phyloP scores from a whole-genome alignment of 2,797 vertebrate genomes.

The Selene dorsalis region DNA sequence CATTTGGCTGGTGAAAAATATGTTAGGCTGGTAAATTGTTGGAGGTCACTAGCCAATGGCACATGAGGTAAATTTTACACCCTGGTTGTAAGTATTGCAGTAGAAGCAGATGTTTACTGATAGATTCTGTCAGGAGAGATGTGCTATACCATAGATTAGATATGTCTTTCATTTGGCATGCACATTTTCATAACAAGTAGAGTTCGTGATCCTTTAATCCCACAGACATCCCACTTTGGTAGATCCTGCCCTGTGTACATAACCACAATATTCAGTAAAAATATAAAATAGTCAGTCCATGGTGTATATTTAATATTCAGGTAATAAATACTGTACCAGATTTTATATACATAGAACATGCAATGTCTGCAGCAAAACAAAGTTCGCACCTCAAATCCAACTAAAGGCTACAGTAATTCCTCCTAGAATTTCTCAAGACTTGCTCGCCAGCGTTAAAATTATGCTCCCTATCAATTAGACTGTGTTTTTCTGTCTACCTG shows the following conservation, averaged over 20 bases:
- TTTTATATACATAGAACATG: no score
- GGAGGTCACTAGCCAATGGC: no score
- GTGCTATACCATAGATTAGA: conserved; percentile 30
- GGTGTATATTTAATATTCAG: conserved; percentile 7
- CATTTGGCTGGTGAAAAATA: no score
- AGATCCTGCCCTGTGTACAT: not conserved
- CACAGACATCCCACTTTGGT: not conserved
- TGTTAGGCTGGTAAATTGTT: no score
- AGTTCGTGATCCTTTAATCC: no score
- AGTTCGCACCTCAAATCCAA: not conserved
- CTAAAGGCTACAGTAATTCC: not conserved
- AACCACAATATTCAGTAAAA: not conserved
- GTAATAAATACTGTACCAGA: not conserved
- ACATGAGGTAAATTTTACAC: no score
- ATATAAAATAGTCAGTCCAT: not conserved
- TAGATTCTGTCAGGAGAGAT: conserved; percentile 55
- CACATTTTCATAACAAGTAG: conserved; percentile 29
- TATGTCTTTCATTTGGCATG: conserved; percentile 32
- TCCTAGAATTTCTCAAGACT: not conserved
- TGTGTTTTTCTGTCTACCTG: conserved; percentile 51
- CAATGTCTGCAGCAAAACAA: not conserved
- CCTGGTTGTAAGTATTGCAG: no score
- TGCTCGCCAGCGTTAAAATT: not conserved
- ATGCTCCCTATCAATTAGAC: conserved; percentile 48
- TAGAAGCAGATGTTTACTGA: conserved; percentile 52